Evolutionary conservation across 2,113 vertebrate species (phyloP).

Genomic region (Arenaria interpres): DNA sequence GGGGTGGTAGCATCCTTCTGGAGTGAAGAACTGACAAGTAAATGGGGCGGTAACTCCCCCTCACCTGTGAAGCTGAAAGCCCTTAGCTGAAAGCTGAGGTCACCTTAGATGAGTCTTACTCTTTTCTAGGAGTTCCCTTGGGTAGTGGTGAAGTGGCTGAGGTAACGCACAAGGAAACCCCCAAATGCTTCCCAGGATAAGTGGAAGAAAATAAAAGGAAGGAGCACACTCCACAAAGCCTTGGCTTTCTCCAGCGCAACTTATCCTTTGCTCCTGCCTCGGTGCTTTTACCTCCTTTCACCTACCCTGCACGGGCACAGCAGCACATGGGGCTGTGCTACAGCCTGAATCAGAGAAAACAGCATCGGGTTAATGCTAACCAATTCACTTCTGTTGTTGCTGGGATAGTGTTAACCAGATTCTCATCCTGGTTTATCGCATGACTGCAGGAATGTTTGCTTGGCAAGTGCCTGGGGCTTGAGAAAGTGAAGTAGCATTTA

Average conservation of each 20-base stretch:
- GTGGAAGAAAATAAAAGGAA: neutral
- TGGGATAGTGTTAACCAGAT: neutral
- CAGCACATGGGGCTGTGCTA: neutral
- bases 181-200: neutral
- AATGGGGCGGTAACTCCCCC: neutral
- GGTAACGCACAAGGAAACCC: neutral
- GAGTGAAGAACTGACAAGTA: neutral
- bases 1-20: neutral
- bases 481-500: neutral
- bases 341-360: neutral
- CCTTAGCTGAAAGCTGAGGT: neutral
- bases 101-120: neutral
- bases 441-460: neutral
- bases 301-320: too few relatives aligned
- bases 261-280: neutral
- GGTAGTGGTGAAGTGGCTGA: neutral
- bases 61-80: neutral
- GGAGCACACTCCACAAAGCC: neutral
- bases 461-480: neutral
- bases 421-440: neutral
- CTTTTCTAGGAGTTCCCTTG: neutral
- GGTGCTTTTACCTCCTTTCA: neutral
- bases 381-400: neutral
- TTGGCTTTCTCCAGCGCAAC: neutral
- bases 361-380: neutral